Base-by-base conservation (phyloP, 2,113 vertebrate genomes). In the Lampris incognitus region DNA sequence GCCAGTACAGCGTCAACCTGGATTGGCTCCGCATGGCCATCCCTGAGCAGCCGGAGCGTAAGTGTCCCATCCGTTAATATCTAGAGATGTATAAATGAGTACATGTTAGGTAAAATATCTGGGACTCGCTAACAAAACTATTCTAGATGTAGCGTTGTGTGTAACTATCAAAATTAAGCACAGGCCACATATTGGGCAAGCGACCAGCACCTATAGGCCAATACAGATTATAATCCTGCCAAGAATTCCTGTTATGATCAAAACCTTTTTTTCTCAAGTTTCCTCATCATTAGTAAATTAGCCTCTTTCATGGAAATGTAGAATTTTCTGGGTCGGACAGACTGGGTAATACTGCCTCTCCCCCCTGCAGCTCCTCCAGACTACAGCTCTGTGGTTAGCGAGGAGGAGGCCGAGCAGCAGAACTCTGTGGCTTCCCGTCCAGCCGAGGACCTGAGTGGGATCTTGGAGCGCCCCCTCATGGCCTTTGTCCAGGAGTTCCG, bases 401-500 rank as follows among this genome's bases (percentile, higher is more conserved):
- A 95, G 1, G 94, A 94, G 0, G 95, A 95, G 66, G 90, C 88
- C 0, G 90, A 86, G 40, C 85, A 90, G 46, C 79, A 77, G 11
- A 90, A 57, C 11, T 37, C 92, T 5, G 80, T 80, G 7, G 85
- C 84, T 0, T 87, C 84, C 0, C 90, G 85, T 3, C 81, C 78
- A 0, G 91, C 86, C 2, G 94, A 93, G 0, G 94, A 91, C 1
- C 93, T 95, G 2, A 81, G 88, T 0, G 76, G 88, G 3, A 87
- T 95, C 72, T 81, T 95, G 1, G 95, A 96, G 69, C 93, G 95
- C 38, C 96, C 97, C 0, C 96, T 96, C 88, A 95, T 96, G 0
- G 90, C 96, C 49, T 99, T 97, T 46, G 93, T 99, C 59, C 97
- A 97, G 69, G 97, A 99, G 71, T 99, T 98, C 71, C 96, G 97